A percentile compares a stretch with the other conserved stretches of the same genome.
Conservation (phyloP, 2,797 vertebrate genomes). For the Phataginus tricuspis region DNA sequence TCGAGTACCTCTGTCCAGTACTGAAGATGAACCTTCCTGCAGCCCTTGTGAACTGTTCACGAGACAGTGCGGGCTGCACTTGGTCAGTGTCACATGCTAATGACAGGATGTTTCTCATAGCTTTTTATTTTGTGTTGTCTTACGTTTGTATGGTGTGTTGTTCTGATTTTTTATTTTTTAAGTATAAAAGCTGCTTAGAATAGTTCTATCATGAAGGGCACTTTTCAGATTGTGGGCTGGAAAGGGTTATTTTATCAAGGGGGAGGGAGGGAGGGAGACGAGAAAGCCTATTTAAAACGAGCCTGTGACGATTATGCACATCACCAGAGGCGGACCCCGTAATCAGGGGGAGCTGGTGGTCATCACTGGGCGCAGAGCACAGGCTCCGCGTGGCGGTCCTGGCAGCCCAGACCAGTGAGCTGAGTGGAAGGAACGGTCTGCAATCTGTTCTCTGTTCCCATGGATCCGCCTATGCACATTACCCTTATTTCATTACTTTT, state of each 20-base stretch:
- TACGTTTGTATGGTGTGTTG: slow-evolving; percentile 86
- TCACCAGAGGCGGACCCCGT: slow-evolving; percentile 86
- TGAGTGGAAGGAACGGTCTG: slow-evolving; percentile 71
- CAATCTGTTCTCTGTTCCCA: slow-evolving; percentile 84
- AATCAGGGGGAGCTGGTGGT: slow-evolving; percentile 80
- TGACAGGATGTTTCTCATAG: slow-evolving; percentile 84
- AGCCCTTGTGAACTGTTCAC: slow-evolving; percentile 89
- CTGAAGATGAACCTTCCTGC: slow-evolving; percentile 82
- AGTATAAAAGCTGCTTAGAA: slow-evolving; percentile 93
- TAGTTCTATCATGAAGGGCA: slow-evolving; percentile 92
- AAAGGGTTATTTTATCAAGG: slow-evolving; percentile 88
- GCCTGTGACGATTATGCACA: slow-evolving; percentile 91
- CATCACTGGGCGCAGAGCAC: slow-evolving; percentile 72
- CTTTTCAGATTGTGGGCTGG: slow-evolving; percentile 90
- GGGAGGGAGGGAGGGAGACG: slow-evolving; percentile 83
- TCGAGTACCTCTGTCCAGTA: slow-evolving; percentile 88
- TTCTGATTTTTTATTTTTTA: slow-evolving; percentile 89
- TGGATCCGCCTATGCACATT: slow-evolving; percentile 92
- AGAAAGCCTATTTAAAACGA: slow-evolving; percentile 88
- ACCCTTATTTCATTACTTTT: slow-evolving; percentile 88
- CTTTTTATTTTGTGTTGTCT: slow-evolving; percentile 87
- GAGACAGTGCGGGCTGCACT: slow-evolving; percentile 87
- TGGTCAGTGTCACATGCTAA: slow-evolving; percentile 86
- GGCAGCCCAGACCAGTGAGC: slow-evolving; percentile 18
- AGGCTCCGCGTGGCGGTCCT: neutral